Evolutionary conservation across 2,888 invertebrate species (phyloP).

Genomic region (Drosophila pullipes): DNA sequence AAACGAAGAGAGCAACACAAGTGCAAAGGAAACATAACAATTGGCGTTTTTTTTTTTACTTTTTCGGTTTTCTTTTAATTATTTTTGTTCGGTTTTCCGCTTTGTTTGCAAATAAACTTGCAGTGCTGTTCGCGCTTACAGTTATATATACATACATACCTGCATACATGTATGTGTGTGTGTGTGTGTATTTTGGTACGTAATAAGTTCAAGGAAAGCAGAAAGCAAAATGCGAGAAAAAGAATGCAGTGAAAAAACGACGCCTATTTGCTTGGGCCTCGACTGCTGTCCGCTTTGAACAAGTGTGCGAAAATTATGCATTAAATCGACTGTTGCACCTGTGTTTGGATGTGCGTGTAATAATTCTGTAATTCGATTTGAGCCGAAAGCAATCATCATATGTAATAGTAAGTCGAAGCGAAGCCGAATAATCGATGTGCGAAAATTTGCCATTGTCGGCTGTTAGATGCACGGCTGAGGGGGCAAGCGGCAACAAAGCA

Average conservation of each 20-base stretch:
- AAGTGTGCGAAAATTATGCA: slow-evolving; percentile 33
- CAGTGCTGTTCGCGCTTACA: slow-evolving; percentile 36
- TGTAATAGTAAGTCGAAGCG: slow-evolving; percentile 36
- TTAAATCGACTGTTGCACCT: slow-evolving; percentile 32
- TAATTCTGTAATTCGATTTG: slow-evolving; percentile 26
- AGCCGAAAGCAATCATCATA: slow-evolving; percentile 21
- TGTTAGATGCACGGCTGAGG: slow-evolving; percentile 26
- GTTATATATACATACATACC: slow-evolving; percentile 20
- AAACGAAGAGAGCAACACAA: slow-evolving; percentile 23
- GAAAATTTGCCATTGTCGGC: slow-evolving; percentile 48
- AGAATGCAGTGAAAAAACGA: slow-evolving; percentile 47
- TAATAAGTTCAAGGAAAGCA: slow-evolving; percentile 59
- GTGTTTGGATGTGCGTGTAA: slow-evolving; percentile 28
- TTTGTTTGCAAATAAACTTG: slow-evolving; percentile 39
- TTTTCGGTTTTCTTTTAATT: slow-evolving; percentile 25
- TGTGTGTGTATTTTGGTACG: slow-evolving; percentile 30
- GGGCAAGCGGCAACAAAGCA: slow-evolving; percentile 46
- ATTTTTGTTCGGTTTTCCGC: slow-evolving; percentile 31
- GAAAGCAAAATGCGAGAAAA: slow-evolving; percentile 56
- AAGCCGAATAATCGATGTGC: slow-evolving; percentile 62
- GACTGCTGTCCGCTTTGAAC: slow-evolving; percentile 26
- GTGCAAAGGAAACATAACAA: slow-evolving; percentile 42
- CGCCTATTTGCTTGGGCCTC: slow-evolving; percentile 27
- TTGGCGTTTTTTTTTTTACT: slow-evolving; percentile 20
- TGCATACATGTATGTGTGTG: slow-evolving; percentile 11